Evolutionary conservation across 2,888 invertebrate species (phyloP).

Genomic region (Taphrorychus bicolor): DNA sequence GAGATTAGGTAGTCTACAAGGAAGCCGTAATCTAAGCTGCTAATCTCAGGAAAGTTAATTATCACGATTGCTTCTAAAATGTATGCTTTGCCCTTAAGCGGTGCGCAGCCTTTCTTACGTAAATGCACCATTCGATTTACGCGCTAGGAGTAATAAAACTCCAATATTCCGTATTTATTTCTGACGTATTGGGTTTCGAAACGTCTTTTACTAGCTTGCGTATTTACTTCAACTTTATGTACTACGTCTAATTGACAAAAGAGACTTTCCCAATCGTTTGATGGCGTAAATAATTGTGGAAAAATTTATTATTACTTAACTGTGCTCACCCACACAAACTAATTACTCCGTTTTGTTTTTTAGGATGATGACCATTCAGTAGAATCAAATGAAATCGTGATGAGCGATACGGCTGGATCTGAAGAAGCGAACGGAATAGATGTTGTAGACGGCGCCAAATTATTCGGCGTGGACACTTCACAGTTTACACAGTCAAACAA

Average conservation of each 20-base stretch:
- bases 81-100: conserved; percentile 3
- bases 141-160: background rate
- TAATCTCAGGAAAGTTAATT: conserved; percentile 9
- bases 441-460: conserved; percentile 42
- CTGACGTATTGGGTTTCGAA: background rate
- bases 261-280: background rate
- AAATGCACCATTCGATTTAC: background rate
- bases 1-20: background rate
- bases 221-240: background rate
- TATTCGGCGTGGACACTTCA: conserved; percentile 51
- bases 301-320: background rate
- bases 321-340: background rate
- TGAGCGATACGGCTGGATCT: conserved; percentile 46
- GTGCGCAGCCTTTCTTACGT: background rate
- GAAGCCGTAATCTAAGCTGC: background rate
- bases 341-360: conserved; percentile 22
- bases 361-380: conserved; percentile 48
- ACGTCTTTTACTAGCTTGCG: background rate
- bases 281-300: background rate
- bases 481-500: conserved; percentile 69
- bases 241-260: background rate
- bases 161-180: background rate
- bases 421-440: conserved; percentile 42
- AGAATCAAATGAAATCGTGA: conserved; percentile 48
- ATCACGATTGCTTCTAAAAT: background rate